phyloP scores from a whole-genome alignment of 2,888 invertebrate genomes.

The Muschampia plurimacula region DNA sequence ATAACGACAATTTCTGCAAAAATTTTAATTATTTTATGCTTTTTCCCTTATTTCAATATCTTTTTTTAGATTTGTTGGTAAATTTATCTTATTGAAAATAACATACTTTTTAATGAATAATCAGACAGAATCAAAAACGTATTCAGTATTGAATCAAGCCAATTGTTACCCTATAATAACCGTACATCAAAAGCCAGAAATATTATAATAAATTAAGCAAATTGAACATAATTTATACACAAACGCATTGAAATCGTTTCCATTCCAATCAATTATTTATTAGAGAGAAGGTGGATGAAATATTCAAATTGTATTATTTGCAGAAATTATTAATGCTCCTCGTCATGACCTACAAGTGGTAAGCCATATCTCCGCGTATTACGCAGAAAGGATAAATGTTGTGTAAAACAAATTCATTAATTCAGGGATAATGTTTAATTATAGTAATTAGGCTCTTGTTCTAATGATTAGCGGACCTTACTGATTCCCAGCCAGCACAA shows the following conservation, averaged over 20 bases:
- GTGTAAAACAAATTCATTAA: not conserved
- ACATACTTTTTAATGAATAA: not conserved
- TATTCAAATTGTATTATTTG: constrained; percentile 15
- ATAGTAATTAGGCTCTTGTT: no score
- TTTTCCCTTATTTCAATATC: no score
- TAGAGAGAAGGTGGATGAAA: constrained; percentile 1
- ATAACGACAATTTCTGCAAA: no score
- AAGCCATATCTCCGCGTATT: not conserved
- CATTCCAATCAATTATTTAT: constrained; percentile 24
- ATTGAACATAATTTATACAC: constrained; percentile 18
- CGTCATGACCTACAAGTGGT: not conserved
- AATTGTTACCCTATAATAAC: not conserved
- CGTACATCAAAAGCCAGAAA: not conserved
- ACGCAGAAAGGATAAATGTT: not conserved
- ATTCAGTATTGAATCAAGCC: not conserved
- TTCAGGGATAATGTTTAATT: no score
- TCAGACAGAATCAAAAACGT: not conserved
- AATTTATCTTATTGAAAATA: no score
- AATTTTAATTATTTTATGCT: no score
- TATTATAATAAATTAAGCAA: not conserved
- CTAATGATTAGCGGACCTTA: no score
- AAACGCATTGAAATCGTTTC: constrained; percentile 18
- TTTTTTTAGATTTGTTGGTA: no score
- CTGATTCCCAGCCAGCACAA: no score
- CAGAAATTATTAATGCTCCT: not conserved